A percentile compares a stretch with the other conserved stretches of the same genome.
Conservation (phyloP, 2,888 invertebrate species). For the Drosophila affinis region DNA sequence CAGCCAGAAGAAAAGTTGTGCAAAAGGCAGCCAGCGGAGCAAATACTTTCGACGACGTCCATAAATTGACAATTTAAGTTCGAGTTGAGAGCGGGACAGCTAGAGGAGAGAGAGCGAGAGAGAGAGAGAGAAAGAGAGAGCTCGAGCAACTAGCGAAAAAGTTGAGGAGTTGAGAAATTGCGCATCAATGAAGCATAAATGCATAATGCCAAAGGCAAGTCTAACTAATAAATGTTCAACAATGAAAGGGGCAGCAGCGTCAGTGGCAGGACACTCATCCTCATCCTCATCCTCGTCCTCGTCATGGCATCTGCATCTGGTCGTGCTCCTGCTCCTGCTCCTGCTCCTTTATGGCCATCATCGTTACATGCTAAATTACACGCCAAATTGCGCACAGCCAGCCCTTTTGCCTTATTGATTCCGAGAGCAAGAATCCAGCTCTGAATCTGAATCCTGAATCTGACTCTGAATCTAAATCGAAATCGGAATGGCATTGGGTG, state of each 20-base stretch:
- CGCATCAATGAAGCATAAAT: slow-evolving; percentile 75
- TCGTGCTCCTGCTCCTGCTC: slow-evolving; percentile 9
- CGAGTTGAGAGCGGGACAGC: slow-evolving; percentile 24
- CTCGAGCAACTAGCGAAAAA: slow-evolving; percentile 43
- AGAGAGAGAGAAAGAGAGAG: not conserved
- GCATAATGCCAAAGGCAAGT: slow-evolving; percentile 64
- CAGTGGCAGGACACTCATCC: slow-evolving; percentile 25
- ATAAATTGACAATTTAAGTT: slow-evolving; percentile 79
- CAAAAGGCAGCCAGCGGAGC: slow-evolving; percentile 73
- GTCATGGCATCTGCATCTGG: slow-evolving; percentile 12
- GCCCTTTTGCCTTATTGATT: slow-evolving; percentile 67
- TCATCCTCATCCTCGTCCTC: slow-evolving; percentile 3
- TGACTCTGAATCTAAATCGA: slow-evolving; percentile 17
- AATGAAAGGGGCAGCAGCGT: slow-evolving; percentile 43
- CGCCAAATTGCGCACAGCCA: slow-evolving; percentile 71
- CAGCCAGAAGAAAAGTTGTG: slow-evolving; percentile 70
- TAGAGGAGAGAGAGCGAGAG: slow-evolving; percentile 19
- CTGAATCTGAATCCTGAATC: slow-evolving; percentile 55
- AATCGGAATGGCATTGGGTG: slow-evolving; percentile 10
- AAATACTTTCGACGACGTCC: slow-evolving; percentile 72
- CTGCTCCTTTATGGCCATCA: slow-evolving; percentile 58
- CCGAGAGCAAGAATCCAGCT: slow-evolving; percentile 32
- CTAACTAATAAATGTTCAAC: slow-evolving; percentile 70
- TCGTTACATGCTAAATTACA: slow-evolving; percentile 78
- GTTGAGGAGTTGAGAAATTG: slow-evolving; percentile 54